Percentiles rank a stretch among this genome's conserved stretches.
phyloP scores from a whole-genome alignment of 2,888 invertebrate genomes.

The Polydrusus pterygomalis region DNA sequence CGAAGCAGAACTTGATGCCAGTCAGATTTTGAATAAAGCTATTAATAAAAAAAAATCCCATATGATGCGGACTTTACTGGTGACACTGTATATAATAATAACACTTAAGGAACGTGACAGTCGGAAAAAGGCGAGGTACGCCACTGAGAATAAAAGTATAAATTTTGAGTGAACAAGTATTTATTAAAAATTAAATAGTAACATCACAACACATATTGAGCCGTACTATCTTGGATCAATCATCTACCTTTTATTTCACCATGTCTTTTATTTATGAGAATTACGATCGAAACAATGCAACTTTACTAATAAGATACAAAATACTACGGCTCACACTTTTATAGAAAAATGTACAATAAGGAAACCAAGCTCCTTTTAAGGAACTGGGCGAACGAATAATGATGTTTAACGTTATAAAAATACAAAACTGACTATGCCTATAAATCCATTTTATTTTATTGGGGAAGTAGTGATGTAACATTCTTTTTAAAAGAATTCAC shows the following conservation, averaged over 20 bases:
- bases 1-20: too few species aligned
- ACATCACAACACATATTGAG: slow-evolving; percentile 41
- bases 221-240: slow-evolving; percentile 39
- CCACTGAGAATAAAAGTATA: neutral
- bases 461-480: neutral
- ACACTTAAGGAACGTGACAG: too few species aligned
- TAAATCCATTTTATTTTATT: slow-evolving; percentile 11
- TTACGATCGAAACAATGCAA: neutral
- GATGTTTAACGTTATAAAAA: slow-evolving; percentile 38
- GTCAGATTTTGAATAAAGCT: too few species aligned
- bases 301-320: slow-evolving; percentile 26
- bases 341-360: slow-evolving; percentile 7
- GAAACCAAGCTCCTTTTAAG: slow-evolving; percentile 13
- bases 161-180: slow-evolving; percentile 24
- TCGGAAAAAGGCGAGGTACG: too few species aligned
- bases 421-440: slow-evolving; percentile 30
- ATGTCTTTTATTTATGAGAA: slow-evolving; percentile 24
- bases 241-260: neutral
- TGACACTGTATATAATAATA: too few species aligned
- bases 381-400: slow-evolving; percentile 12
- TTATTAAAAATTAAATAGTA: slow-evolving; percentile 28
- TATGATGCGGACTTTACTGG: too few species aligned
- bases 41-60: too few species aligned
- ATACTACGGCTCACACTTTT: slow-evolving; percentile 23
- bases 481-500: slow-evolving; percentile 10